Percentiles rank a stretch among this genome's conserved stretches.
Evolutionary conservation across 2,797 vertebrate species (phyloP).

Genomic region (Orestias chungarensis): DNA sequence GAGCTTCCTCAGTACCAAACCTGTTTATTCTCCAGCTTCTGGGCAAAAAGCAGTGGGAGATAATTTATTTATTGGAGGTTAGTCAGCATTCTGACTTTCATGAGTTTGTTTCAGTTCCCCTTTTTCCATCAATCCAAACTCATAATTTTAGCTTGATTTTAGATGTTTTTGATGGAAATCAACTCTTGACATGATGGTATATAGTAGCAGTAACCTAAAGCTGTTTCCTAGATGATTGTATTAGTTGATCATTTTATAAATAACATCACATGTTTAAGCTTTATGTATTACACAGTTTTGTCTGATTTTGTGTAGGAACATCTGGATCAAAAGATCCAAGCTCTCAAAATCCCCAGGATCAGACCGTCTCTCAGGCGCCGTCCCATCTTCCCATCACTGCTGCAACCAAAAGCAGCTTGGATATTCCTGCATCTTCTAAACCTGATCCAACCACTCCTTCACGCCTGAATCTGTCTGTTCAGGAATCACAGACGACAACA

Average conservation of each 20-base stretch:
- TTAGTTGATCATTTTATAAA: background rate
- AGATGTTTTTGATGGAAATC: background rate
- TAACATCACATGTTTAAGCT: background rate
- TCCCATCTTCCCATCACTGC: constrained; percentile 50
- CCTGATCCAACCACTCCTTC: constrained; percentile 18
- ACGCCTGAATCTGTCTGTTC: background rate
- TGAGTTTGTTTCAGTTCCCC: background rate
- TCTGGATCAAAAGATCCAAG: constrained; percentile 26
- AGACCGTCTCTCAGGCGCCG: constrained; percentile 22
- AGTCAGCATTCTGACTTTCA: constrained; percentile 17
- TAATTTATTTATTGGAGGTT: constrained; percentile 39
- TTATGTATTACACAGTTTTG: background rate
- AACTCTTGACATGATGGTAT: background rate
- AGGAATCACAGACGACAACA: constrained; percentile 23
- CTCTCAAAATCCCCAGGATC: constrained; percentile 27
- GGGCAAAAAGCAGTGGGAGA: constrained; percentile 27
- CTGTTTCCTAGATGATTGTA: too few species aligned
- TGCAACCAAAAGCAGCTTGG: constrained; percentile 46
- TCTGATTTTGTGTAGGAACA: constrained; percentile 14
- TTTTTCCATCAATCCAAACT: background rate
- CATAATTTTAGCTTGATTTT: background rate
- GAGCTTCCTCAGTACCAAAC: constrained; percentile 14
- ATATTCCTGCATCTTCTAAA: constrained; percentile 37
- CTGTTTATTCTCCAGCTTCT: constrained; percentile 22
- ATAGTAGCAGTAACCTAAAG: too few species aligned